Evolutionary conservation across 35 echinoderm and acorn worm genomes (phyloP).

Genomic region (Apostichopus californicus): DNA sequence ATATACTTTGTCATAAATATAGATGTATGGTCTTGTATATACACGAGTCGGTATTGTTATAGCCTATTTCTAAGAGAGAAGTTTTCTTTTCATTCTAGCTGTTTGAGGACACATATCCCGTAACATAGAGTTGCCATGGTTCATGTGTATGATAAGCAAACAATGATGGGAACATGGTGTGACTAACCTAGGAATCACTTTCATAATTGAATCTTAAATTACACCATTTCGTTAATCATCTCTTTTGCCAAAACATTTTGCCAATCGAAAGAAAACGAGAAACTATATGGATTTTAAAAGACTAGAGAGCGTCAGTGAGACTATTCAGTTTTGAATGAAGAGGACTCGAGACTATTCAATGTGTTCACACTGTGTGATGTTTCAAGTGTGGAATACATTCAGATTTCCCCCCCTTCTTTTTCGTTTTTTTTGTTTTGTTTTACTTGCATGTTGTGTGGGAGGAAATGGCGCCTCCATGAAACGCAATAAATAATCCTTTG

Average conservation of each 20-base stretch:
- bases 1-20: too few relatives aligned
- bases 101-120: background rate
- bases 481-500: background rate
- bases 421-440: too few relatives aligned
- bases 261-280: background rate
- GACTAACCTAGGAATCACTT: background rate
- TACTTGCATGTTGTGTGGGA: background rate
- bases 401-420: too few relatives aligned
- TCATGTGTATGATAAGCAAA: background rate
- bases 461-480: background rate
- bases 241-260: background rate
- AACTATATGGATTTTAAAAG: background rate
- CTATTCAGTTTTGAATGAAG: too few relatives aligned
- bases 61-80: too few relatives aligned
- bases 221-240: slow-evolving; percentile 9
- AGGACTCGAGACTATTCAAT: too few relatives aligned
- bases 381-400: too few relatives aligned
- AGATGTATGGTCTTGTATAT: too few relatives aligned
- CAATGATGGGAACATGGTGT: background rate
- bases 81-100: background rate
- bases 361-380: too few relatives aligned
- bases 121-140: background rate
- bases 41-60: too few relatives aligned
- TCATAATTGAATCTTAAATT: background rate
- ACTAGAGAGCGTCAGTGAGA: too few relatives aligned